phyloP scores from a whole-genome alignment of 2,888 invertebrate species.

The Oscheius sp. region DNA sequence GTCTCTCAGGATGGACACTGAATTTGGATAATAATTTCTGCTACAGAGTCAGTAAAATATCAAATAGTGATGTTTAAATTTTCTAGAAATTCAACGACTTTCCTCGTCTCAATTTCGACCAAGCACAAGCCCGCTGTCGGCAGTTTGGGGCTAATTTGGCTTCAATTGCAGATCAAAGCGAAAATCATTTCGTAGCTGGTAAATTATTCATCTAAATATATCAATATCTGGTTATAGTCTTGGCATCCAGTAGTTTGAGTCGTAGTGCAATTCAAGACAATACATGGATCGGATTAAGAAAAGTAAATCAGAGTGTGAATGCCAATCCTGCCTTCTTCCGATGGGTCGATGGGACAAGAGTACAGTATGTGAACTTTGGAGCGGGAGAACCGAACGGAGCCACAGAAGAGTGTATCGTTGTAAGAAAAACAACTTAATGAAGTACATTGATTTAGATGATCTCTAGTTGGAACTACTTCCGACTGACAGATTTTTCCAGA shows the following conservation, averaged over 20 bases:
- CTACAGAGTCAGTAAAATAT: no score
- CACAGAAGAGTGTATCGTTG: conserved; percentile 6
- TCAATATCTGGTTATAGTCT: no score
- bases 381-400: conserved; percentile 16
- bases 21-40: no score
- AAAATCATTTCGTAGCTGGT: conserved; percentile 15
- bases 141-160: conserved; percentile 13
- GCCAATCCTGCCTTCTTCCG: no score
- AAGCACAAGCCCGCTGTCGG: no score
- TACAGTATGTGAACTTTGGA: background rate
- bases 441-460: background rate
- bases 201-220: no score
- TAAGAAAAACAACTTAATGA: background rate
- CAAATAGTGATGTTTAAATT: no score
- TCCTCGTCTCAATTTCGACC: no score
- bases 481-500: background rate
- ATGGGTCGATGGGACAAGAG: conserved; percentile 1
- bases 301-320: no score
- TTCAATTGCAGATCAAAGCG: background rate
- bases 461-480: conserved; percentile 1
- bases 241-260: conserved; percentile 7
- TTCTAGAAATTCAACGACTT: no score
- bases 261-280: background rate
- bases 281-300: conserved; percentile 12
- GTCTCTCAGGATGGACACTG: no score